A percentile compares a stretch with the other conserved stretches of the same genome.
Evolutionary conservation across 2,797 vertebrate species (phyloP).

Genomic region (Crocidura indochinensis): DNA sequence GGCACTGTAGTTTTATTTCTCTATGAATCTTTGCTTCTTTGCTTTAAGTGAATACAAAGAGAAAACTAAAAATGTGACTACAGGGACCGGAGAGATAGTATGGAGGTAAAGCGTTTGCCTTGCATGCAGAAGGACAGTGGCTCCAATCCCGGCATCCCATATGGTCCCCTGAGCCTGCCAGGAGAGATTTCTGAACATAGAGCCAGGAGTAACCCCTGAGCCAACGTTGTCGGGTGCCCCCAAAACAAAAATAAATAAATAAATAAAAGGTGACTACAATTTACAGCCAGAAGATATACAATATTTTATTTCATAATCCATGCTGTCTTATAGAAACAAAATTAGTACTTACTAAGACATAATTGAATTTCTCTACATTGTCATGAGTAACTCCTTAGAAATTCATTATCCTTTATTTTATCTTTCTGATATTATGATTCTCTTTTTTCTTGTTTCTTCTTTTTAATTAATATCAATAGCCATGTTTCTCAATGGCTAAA

Average conservation of each 20-base stretch:
- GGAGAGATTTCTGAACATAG: too few species aligned
- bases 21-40: not conserved
- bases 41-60: constrained; percentile 29
- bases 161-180: too few species aligned
- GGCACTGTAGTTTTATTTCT: not conserved
- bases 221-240: too few species aligned
- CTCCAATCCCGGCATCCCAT: too few species aligned
- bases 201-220: too few species aligned
- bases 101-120: too few species aligned
- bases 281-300: constrained; percentile 21
- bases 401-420: constrained; percentile 9
- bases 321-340: constrained; percentile 30
- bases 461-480: constrained; percentile 25
- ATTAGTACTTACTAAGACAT: constrained; percentile 55
- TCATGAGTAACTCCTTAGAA: not conserved
- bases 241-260: too few species aligned
- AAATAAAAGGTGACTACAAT: not conserved
- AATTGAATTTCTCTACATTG: constrained; percentile 44
- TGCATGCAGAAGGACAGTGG: too few species aligned
- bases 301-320: constrained; percentile 28
- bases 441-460: constrained; percentile 16
- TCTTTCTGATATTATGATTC: not conserved
- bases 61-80: constrained; percentile 13
- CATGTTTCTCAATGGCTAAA: not conserved
- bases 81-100: too few species aligned